Evolutionary conservation across 2,797 vertebrate genomes (phyloP), one percentile per base, ranked within the genome.

Genomic region (Etheostoma nigrum): DNA sequence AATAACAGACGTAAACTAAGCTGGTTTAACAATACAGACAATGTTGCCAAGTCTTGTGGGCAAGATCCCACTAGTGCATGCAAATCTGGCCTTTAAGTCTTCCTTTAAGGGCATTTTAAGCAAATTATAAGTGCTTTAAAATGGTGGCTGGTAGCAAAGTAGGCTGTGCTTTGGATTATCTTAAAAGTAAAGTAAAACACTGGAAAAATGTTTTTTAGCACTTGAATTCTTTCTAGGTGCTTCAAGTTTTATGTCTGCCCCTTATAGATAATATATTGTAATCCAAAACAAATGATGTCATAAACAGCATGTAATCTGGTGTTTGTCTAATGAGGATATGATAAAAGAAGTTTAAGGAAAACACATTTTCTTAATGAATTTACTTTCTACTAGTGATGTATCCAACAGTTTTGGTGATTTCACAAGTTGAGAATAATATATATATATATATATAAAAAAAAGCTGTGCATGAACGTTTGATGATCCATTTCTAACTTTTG

Each of bases 11-110:
- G 44, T 73, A 47, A 67, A 51, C 27, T 53, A 45, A 74, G 59
- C 67, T 23, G 57, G 54, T 67, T 80, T 51, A 73, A 66, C 66
- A 61, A 75, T 74, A 45, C 60, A 16, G 15, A 61, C 42, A 2
- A 6, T 8, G 55, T 33, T 68, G 65, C 65, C 76, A 64, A 54
- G 72, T 65, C 59, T 23, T 47, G 18, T 36, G 45, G 68, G 67
- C 63, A 51, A 44, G 23, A 0, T 49, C 16, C 60, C 47, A 54
- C 60, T 12, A 5, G 13, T 36, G 44, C 15, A 21, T 52, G 25
- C 11, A 71, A 74, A 72, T 78, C 9, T 48, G 52, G 65, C 45
- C 23, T 64, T 45, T n/a, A 12, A 40, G 36, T 40, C 10, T 40
- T 40, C 10, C 36, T 11, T 40, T 12, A 48, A 58, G 45, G 25